A percentile compares a stretch with the other conserved stretches of the same genome.
Conservation (phyloP, 2,113 vertebrate species). For the Tretioscincus oriximinensis region DNA sequence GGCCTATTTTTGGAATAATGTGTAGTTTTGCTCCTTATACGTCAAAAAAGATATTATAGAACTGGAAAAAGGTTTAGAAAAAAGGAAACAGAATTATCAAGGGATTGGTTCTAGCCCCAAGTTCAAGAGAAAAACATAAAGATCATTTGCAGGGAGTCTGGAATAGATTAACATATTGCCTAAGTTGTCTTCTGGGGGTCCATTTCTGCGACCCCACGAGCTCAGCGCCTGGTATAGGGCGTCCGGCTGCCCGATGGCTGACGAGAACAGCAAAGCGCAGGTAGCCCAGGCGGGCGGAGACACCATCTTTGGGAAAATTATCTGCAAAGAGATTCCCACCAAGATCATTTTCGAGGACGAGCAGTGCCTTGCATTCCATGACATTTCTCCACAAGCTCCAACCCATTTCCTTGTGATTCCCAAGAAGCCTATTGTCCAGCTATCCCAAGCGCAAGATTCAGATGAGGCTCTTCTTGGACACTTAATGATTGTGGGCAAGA, state of each 20-base stretch:
- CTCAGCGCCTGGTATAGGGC: fast-evolving
- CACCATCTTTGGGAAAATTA: slow-evolving; percentile 93
- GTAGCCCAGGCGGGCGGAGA: slow-evolving; percentile 80
- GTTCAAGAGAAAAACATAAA: too few species aligned
- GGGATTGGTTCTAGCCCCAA: too few species aligned
- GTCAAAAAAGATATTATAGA: too few species aligned
- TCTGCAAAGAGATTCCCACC: slow-evolving; percentile 90
- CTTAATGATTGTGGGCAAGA: slow-evolving; percentile 91
- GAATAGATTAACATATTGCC: too few species aligned
- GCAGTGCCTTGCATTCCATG: slow-evolving; percentile 93
- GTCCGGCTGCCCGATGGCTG: slow-evolving; percentile 72
- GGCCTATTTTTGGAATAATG: too few species aligned
- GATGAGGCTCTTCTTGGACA: slow-evolving; percentile 91
- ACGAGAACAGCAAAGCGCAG: slow-evolving; percentile 83
- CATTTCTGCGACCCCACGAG: too few species aligned
- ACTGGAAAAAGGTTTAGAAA: too few species aligned
- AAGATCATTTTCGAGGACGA: slow-evolving; percentile 88
- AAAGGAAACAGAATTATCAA: too few species aligned
- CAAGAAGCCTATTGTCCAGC: slow-evolving; percentile 85
- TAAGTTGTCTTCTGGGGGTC: too few species aligned
- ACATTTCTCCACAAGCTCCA: slow-evolving; percentile 91
- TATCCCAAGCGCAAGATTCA: slow-evolving; percentile 84
- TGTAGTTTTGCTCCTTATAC: too few species aligned
- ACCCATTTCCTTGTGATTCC: slow-evolving; percentile 94
- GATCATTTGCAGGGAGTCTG: too few species aligned